phyloP scores from a whole-genome alignment of 92 coral and sea anemone species.

The Epizoanthus ramosus region DNA sequence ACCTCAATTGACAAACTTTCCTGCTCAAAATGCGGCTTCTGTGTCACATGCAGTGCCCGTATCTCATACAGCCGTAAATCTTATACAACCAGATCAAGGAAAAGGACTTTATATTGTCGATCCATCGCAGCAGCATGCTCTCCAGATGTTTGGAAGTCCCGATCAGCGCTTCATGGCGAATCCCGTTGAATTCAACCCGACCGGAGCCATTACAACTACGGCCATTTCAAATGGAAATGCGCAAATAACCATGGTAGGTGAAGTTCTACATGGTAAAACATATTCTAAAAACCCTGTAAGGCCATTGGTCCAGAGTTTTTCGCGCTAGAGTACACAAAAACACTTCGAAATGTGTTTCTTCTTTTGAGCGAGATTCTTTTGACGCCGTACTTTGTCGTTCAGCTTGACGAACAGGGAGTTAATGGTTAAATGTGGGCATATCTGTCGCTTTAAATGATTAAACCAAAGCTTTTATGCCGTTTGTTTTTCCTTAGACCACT shows the following conservation, averaged over 20 bases:
- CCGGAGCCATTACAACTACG: constrained; percentile 88
- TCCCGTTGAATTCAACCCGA: constrained; percentile 93
- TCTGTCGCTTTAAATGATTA: constrained; percentile 7
- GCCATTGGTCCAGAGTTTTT: constrained; percentile 37
- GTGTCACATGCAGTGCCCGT: constrained; percentile 96
- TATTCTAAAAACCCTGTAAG: constrained; percentile 29
- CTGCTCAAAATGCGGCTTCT: constrained; percentile 85
- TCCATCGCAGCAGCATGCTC: constrained; percentile 94
- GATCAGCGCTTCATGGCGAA: constrained; percentile 96
- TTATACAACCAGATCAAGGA: constrained; percentile 94
- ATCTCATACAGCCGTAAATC: constrained; percentile 91
- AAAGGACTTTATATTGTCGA: constrained; percentile 98
- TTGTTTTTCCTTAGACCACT: constrained; percentile 30
- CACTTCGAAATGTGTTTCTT: not conserved
- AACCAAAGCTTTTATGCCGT: not conserved
- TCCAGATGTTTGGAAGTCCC: constrained; percentile 97
- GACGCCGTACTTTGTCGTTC: not conserved
- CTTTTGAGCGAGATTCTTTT: constrained; percentile 23
- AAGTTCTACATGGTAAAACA: constrained; percentile 9
- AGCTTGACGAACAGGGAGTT: constrained; percentile 4
- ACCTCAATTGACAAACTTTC: constrained; percentile 93
- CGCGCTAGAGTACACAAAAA: constrained; percentile 37
- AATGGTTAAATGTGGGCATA: not conserved
- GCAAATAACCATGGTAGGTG: constrained; percentile 95
- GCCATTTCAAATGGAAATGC: constrained; percentile 94